phyloP scores from a whole-genome alignment of 2,113 vertebrate genomes.

The Nothoprocta pentlandii region DNA sequence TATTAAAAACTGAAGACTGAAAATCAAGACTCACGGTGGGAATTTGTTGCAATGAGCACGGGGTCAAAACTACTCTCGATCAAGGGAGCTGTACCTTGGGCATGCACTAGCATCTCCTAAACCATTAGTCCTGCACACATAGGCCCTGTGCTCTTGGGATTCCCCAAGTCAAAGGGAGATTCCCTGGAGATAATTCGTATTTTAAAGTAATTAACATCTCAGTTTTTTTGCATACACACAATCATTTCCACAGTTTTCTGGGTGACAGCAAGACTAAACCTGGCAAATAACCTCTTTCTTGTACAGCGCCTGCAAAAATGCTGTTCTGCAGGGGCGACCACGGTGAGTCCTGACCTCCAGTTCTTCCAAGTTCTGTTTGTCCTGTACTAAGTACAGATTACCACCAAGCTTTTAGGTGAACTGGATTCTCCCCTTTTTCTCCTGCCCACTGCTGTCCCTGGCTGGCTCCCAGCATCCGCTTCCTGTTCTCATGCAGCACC shows the following conservation, averaged over 20 bases:
- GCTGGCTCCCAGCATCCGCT: slow-evolving; percentile 51
- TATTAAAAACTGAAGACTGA: neutral
- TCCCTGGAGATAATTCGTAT: slow-evolving; percentile 21
- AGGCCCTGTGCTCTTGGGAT: neutral
- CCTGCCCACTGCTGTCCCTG: slow-evolving; percentile 18
- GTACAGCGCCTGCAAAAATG: neutral
- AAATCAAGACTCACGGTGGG: neutral
- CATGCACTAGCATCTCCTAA: neutral
- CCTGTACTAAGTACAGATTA: neutral
- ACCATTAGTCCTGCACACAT: neutral
- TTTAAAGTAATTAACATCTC: slow-evolving; percentile 23
- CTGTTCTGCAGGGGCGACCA: neutral
- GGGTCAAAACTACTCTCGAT: neutral
- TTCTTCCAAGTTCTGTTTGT: slow-evolving; percentile 26
- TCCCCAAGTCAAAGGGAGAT: slow-evolving; percentile 4
- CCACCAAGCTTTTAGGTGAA: slow-evolving; percentile 40
- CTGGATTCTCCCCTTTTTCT: neutral
- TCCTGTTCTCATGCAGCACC: slow-evolving; percentile 18
- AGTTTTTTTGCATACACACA: neutral
- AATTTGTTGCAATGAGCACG: neutral
- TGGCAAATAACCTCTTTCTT: neutral
- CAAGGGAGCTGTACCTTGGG: neutral
- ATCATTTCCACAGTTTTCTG: neutral
- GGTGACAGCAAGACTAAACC: neutral
- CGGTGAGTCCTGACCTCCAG: neutral